A percentile compares a stretch with the other conserved stretches of the same genome.
Evolutionary conservation across 2,797 vertebrate genomes (phyloP).

Genomic region (Chelonia mydas): DNA sequence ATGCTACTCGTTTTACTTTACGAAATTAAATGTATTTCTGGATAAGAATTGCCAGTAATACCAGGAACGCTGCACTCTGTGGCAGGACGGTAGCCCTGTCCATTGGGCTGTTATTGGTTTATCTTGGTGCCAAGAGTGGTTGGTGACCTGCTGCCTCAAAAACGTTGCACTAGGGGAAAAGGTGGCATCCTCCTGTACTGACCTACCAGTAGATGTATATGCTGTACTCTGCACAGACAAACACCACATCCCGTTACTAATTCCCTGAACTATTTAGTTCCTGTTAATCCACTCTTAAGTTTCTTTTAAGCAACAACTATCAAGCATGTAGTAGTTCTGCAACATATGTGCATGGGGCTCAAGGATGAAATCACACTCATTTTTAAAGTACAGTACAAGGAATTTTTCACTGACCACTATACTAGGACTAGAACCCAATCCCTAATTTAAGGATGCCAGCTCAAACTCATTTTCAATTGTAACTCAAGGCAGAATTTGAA

Average conservation of each 20-base stretch:
- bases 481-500: neutral
- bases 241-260: neutral
- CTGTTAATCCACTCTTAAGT: neutral
- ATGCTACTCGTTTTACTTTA: neutral
- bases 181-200: neutral
- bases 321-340: neutral
- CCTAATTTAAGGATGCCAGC: neutral
- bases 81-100: neutral
- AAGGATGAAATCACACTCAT: neutral
- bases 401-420: neutral
- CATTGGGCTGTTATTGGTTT: neutral
- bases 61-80: neutral
- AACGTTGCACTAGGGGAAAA: neutral
- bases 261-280: neutral
- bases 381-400: neutral
- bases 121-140: neutral
- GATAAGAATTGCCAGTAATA: neutral
- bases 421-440: neutral
- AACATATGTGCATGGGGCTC: neutral
- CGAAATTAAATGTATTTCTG: neutral
- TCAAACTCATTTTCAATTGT: neutral
- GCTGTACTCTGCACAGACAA: neutral
- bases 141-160: neutral
- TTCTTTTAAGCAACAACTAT: neutral
- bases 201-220: neutral